Base-by-base conservation (phyloP, 23 tunicate genomes). In the Halocynthia aurantium region DNA sequence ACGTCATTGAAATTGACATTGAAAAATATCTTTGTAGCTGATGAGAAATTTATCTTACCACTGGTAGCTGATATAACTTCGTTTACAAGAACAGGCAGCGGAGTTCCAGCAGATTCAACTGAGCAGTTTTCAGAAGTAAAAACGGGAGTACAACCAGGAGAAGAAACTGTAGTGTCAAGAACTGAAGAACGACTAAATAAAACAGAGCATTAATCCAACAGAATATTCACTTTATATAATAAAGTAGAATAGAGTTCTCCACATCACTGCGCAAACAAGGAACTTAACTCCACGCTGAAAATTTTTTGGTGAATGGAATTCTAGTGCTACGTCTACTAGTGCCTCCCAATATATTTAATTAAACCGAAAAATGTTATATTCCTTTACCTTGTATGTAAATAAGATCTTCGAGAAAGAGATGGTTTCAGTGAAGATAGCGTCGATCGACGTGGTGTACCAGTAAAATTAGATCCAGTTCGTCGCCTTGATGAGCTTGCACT, bases 21-120 rank as follows among this genome's bases (percentile, higher is more conserved):
- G 44, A 31, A 31, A 31, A 31, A 31, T 31, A 31, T 31, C 44
- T 1, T 72, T 52, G 15, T 72, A 51, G 67, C 13, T 72, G 51
- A 44, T 11, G 13, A 67, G 5, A 5, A 20, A 70, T n/a, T 8
- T 12, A 58, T 10, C 76, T 50, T 78, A 88, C 96, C 85, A 22
- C 81, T 89, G 10, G 89, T 76, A 20, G 69, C 73, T 6, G 89
- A 69, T 51, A 84, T 76, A 11, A 85, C 85, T 81, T 90, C 97
- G 21, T 82, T 90, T 8, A 90, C 82, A 50, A 81, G 68, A 6
- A 90, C 90, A 11, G 97, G 97, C 22, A 90, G 50, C 57, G 90
- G 76, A 22, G 90, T 53, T 53, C 71, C 87, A 74, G 81, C 77
- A 44, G 86, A 54, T 71, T 90, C 76, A 64, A 90, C 72, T 5